These are phyloP conservation scores for Chymomyza procnemis DNA, from an alignment of 2,888 invertebrate species.

Conservation along the genomic window DNA sequence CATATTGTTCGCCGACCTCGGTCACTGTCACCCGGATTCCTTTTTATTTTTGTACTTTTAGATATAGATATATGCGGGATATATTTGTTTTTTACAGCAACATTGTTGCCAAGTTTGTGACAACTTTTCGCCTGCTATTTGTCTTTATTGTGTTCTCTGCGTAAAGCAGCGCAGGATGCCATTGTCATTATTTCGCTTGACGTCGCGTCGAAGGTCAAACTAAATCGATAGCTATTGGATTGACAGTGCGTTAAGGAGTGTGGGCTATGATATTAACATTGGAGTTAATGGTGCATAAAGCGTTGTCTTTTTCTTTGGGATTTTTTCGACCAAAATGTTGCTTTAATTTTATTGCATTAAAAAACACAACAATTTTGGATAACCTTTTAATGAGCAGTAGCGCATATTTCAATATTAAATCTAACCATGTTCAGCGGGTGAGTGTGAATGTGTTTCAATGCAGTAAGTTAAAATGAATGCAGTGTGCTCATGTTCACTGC, in stretches of 20 bases:
- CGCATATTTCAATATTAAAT: background rate
- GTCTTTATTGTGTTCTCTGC: background rate
- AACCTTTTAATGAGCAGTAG: too few species aligned
- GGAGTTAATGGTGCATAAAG: slow-evolving; percentile 68
- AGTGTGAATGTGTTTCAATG: background rate
- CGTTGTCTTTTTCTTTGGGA: slow-evolving; percentile 33
- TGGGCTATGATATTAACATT: slow-evolving; percentile 50
- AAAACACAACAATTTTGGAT: background rate
- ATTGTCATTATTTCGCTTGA: slow-evolving; percentile 60
- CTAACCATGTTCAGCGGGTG: background rate
- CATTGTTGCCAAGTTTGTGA: slow-evolving; percentile 1
- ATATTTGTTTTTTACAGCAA: background rate
- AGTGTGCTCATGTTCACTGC: background rate
- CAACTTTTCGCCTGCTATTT: slow-evolving; percentile 9
- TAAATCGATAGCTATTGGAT: slow-evolving; percentile 52
- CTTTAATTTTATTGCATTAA: slow-evolving; percentile 52
- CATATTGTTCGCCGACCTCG: slow-evolving; percentile 41
- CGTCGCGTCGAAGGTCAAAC: slow-evolving; percentile 66
- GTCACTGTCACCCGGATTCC: background rate
- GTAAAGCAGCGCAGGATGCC: background rate
- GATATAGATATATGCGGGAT: background rate
- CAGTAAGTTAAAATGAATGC: background rate
- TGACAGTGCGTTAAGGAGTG: background rate
- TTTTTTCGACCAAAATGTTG: slow-evolving; percentile 49
- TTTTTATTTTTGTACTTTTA: background rate